phyloP scores from a whole-genome alignment of 2,113 vertebrate genomes.

The Neogobius melanostomus region DNA sequence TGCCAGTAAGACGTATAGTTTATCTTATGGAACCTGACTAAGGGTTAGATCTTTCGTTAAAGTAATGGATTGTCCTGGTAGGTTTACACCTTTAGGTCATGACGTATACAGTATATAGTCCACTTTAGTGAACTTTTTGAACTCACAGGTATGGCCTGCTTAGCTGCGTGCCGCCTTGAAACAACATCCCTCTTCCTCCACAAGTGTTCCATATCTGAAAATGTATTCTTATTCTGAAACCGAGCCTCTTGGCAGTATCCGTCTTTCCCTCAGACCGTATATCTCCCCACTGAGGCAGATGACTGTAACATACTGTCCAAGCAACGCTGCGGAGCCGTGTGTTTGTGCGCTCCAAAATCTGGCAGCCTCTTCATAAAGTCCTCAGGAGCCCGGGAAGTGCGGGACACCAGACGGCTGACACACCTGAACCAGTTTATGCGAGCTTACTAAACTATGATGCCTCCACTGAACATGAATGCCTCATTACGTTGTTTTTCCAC shows the following conservation, averaged over 20 bases:
- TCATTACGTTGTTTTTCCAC: constrained; percentile 16
- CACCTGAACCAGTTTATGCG: neutral
- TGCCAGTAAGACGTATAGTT: neutral
- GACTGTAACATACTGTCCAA: constrained; percentile 29
- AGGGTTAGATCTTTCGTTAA: too few species aligned
- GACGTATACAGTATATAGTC: too few species aligned
- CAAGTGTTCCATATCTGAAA: neutral
- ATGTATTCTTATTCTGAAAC: constrained; percentile 20
- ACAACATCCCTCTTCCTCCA: neutral
- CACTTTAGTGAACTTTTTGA: too few species aligned
- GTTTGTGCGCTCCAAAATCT: constrained; percentile 37
- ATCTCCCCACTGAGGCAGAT: constrained; percentile 43
- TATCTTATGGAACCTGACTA: too few species aligned
- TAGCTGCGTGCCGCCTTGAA: neutral
- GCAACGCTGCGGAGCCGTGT: constrained; percentile 21
- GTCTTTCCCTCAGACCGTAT: constrained; percentile 15
- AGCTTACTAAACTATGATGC: neutral
- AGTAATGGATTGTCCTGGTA: too few species aligned
- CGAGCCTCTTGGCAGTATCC: constrained; percentile 18
- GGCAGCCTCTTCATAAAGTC: constrained; percentile 41
- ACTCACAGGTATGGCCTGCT: neutral
- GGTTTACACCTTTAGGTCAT: too few species aligned
- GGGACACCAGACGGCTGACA: constrained; percentile 29
- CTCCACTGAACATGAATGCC: constrained; percentile 8
- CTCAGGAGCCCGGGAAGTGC: constrained; percentile 13